Conservation (phyloP, 2,888 invertebrate genomes). For the Amphipoea lucens region DNA sequence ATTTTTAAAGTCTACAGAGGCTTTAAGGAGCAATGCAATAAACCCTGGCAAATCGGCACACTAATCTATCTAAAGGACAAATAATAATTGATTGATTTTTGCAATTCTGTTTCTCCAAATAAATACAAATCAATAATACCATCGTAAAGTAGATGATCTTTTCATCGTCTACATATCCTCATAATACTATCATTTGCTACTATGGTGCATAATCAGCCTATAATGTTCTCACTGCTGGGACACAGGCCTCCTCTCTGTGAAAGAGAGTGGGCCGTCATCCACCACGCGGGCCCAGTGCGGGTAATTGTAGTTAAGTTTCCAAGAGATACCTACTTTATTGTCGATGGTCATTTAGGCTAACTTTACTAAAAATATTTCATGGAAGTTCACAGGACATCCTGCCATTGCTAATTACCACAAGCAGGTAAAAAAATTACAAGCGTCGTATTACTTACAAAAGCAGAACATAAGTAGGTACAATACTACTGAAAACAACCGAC, state of each 20-base stretch:
- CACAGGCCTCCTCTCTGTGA: not conserved
- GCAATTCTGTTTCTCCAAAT: not conserved
- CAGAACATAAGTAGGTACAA: constrained; percentile 22
- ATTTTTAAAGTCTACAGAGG: not conserved
- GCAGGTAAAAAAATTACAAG: not conserved
- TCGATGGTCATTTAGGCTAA: too few species aligned
- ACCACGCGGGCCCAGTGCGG: not conserved
- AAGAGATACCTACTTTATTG: not conserved
- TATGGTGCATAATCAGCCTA: too few species aligned
- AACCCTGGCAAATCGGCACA: not conserved
- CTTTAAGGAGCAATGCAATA: not conserved
- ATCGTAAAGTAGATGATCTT: not conserved
- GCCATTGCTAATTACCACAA: not conserved
- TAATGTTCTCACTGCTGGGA: too few species aligned
- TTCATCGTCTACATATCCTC: not conserved
- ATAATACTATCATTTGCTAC: not conserved
- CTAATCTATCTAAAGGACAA: not conserved
- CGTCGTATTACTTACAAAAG: not conserved
- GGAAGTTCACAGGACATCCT: not conserved
- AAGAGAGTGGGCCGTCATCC: not conserved
- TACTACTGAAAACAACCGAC: constrained; percentile 20
- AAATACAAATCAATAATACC: not conserved
- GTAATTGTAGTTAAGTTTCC: not conserved
- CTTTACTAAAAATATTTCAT: not conserved
- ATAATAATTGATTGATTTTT: not conserved